phyloP scores from a whole-genome alignment of 2,113 vertebrate genomes.

The Periophthalmodon schlosseri region DNA sequence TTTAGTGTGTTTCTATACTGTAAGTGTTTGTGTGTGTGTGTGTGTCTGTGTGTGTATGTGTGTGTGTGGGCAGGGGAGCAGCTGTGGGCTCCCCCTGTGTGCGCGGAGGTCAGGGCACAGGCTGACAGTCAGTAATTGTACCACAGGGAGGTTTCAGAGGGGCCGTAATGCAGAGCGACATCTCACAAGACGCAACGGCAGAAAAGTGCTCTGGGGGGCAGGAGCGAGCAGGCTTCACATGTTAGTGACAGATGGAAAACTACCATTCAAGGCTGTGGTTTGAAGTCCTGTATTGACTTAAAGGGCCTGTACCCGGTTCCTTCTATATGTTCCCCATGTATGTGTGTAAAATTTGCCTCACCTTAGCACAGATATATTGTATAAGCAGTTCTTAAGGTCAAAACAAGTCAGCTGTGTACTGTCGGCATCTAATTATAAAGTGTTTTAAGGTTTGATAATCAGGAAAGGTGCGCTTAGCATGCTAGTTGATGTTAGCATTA shows the following conservation, averaged over 20 bases:
- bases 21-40: background rate
- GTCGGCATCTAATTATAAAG: too few relatives aligned
- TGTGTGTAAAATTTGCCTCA: too few relatives aligned
- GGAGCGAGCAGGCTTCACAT: constrained; percentile 16
- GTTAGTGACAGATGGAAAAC: constrained; percentile 25
- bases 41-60: constrained; percentile 8
- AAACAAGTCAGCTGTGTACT: too few relatives aligned
- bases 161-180: constrained; percentile 61
- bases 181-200: constrained; percentile 47
- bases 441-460: too few relatives aligned
- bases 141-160: constrained; percentile 60
- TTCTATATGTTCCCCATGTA: too few relatives aligned
- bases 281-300: constrained; percentile 12
- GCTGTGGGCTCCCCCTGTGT: constrained; percentile 33
- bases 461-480: too few relatives aligned
- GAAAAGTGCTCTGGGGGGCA: constrained; percentile 30
- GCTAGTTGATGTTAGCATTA: too few relatives aligned
- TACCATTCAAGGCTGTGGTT: constrained; percentile 6
- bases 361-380: too few relatives aligned
- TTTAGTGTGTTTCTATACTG: background rate
- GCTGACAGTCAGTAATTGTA: constrained; percentile 65
- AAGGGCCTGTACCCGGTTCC: too few relatives aligned
- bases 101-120: constrained; percentile 53
- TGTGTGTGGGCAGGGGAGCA: constrained; percentile 6
- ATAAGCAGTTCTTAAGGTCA: too few relatives aligned